phyloP scores from a whole-genome alignment of 2,797 vertebrate species.

The Myotis daubentonii region DNA sequence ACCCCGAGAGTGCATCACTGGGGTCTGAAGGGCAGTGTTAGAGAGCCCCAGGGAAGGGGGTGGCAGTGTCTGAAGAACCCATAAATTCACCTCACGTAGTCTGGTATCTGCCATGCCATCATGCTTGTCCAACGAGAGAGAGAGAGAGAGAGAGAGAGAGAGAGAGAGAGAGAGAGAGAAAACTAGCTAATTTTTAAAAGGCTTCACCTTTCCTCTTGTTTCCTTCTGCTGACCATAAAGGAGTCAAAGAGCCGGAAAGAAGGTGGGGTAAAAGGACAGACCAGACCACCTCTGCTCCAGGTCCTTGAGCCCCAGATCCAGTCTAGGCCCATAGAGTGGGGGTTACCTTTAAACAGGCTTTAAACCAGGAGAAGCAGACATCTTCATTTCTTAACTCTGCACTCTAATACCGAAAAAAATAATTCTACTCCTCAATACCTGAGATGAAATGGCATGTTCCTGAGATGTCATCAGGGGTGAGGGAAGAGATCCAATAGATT shows the following conservation, averaged over 20 bases:
- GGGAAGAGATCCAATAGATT: background rate
- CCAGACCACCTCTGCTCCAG: rapidly evolving
- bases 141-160: background rate
- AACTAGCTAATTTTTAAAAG: background rate
- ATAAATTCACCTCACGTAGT: background rate
- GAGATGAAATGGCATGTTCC: background rate
- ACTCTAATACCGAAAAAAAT: background rate
- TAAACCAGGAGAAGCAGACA: background rate
- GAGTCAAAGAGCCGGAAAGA: background rate
- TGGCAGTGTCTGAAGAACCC: background rate
- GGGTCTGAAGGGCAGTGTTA: background rate
- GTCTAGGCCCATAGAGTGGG: background rate
- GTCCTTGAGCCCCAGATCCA: background rate
- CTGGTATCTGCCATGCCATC: background rate
- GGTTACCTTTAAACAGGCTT: background rate
- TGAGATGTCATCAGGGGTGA: background rate
- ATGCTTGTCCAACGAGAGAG: background rate
- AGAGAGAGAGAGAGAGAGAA: background rate
- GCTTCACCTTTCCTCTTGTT: background rate
- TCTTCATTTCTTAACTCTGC: background rate
- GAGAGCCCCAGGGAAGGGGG: background rate
- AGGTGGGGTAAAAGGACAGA: background rate
- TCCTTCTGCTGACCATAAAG: background rate
- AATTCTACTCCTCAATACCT: background rate
- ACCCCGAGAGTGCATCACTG: background rate